phyloP scores from a whole-genome alignment of 2,113 vertebrate species.

The Myocastor coypus region DNA sequence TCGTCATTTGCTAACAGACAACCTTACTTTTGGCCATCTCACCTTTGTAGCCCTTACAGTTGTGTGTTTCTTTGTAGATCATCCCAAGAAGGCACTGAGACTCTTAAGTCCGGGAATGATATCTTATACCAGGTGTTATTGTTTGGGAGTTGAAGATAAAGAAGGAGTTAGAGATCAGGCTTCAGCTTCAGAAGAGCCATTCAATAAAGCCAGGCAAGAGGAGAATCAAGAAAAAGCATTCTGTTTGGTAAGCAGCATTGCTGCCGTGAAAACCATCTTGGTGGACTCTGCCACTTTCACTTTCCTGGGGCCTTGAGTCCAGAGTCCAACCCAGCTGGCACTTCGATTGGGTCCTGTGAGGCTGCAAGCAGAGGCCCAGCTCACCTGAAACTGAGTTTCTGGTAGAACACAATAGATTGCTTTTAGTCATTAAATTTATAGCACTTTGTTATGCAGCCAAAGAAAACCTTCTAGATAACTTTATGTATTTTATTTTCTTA shows the following conservation, averaged over 20 bases:
- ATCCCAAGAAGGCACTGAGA: neutral
- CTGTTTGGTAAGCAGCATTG: neutral
- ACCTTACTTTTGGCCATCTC: slow-evolving; percentile 35
- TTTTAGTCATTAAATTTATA: slow-evolving; percentile 33
- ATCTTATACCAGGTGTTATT: neutral
- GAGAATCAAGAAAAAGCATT: neutral
- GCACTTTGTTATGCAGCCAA: neutral
- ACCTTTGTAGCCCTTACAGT: neutral
- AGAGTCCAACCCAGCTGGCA: neutral
- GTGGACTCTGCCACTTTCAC: neutral
- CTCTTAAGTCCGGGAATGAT: neutral
- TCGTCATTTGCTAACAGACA: slow-evolving; percentile 25
- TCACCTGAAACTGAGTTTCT: neutral
- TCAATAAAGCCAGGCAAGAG: neutral
- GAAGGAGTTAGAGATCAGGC: neutral
- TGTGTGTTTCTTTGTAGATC: neutral
- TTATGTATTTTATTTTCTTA: slow-evolving; percentile 13
- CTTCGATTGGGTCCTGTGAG: neutral
- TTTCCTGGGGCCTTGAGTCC: neutral
- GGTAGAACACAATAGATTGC: neutral
- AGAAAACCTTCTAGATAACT: neutral
- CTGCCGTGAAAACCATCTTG: neutral
- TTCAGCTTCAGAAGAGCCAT: neutral
- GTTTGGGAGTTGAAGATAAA: neutral
- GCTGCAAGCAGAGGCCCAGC: neutral